Evolutionary conservation across 2,797 vertebrate genomes (phyloP), one percentile per base, ranked within the genome.

Genomic region (Eremophila alpestris): DNA sequence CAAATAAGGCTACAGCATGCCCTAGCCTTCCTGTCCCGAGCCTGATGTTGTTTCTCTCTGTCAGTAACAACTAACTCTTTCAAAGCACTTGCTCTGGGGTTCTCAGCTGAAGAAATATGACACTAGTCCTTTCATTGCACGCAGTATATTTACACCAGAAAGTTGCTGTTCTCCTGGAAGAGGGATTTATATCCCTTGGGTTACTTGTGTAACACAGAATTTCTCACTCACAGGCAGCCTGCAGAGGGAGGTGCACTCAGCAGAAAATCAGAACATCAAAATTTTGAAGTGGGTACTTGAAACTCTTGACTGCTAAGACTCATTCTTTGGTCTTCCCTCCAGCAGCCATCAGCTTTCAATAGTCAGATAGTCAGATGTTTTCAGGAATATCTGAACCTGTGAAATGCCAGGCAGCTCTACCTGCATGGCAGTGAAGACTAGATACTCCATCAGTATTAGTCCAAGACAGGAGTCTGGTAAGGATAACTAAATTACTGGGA

Each of bases 141-240:
- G 2, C 15, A 16, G 38, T 63, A 10, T 24, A 29, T 71, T 78
- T 63, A 52, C 26, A 15, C 22, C 3, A 27, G 45, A 22, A 56
- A 63, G 58, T 1, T 77, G 58, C 65, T 78, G 52, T 45, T 29
- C 49, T 69, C 43, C 38, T 83, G 59, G 46, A 81, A 34, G 23
- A 27, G 43, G 55, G 24, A 60, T 68, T 78, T 30, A 4, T 15
- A 32, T 11, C 34, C 62, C 51, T 76, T 3, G 3, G 21, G 27
- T 51, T 78, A 29, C 0, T 0, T 12, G 29, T 0, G 0, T 40
- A 49, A 62, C 17, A 21, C 55, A 43, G 60, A 70, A 16, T 22
- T 54, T 51, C 43, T 38, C 8, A 0, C 58, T 81, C 24, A 38
- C 34, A 46, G 75, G 52, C 46, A 58, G 23, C 21, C 0, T 0